A percentile compares a stretch with the other conserved stretches of the same genome.
Conservation (phyloP, 2,113 vertebrate genomes). For the Trematomus loennbergii region DNA sequence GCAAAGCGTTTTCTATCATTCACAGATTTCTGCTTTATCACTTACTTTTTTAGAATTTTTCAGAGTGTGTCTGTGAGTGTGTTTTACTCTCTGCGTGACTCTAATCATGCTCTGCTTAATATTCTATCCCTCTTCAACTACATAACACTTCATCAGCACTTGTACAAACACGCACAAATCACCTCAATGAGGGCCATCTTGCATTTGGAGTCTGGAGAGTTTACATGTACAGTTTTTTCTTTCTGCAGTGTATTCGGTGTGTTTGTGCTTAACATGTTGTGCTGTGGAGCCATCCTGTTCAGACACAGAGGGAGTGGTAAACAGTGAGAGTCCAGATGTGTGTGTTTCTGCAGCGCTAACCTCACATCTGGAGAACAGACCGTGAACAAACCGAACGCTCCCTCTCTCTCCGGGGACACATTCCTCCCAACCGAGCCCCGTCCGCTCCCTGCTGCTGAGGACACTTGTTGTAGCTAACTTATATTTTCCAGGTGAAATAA, state of each 20-base stretch:
- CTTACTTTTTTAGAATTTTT: neutral
- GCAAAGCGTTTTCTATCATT: too few species aligned
- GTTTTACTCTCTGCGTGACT: neutral
- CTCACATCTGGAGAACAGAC: slow-evolving; percentile 91
- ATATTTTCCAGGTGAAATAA: slow-evolving; percentile 38
- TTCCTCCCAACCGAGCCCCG: slow-evolving; percentile 54
- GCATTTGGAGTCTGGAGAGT: slow-evolving; percentile 8
- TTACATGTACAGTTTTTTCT: neutral
- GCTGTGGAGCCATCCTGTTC: slow-evolving; percentile 33
- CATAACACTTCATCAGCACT: slow-evolving; percentile 23
- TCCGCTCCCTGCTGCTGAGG: slow-evolving; percentile 40
- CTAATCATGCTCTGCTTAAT: neutral
- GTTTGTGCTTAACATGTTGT: slow-evolving; percentile 2
- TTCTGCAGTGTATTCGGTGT: slow-evolving; percentile 12
- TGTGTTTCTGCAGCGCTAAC: slow-evolving; percentile 18
- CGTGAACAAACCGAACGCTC: slow-evolving; percentile 30
- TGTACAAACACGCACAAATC: slow-evolving; percentile 14
- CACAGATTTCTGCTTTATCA: too few species aligned
- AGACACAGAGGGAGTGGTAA: slow-evolving; percentile 64
- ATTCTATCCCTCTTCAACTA: slow-evolving; percentile 19
- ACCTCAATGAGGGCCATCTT: slow-evolving; percentile 10
- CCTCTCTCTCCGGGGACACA: slow-evolving; percentile 55
- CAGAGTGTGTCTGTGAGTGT: neutral
- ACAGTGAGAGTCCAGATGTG: slow-evolving; percentile 57
- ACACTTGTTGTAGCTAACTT: slow-evolving; percentile 18